phyloP scores from a whole-genome alignment of 2,797 vertebrate species.

The Moxostoma hubbsi region DNA sequence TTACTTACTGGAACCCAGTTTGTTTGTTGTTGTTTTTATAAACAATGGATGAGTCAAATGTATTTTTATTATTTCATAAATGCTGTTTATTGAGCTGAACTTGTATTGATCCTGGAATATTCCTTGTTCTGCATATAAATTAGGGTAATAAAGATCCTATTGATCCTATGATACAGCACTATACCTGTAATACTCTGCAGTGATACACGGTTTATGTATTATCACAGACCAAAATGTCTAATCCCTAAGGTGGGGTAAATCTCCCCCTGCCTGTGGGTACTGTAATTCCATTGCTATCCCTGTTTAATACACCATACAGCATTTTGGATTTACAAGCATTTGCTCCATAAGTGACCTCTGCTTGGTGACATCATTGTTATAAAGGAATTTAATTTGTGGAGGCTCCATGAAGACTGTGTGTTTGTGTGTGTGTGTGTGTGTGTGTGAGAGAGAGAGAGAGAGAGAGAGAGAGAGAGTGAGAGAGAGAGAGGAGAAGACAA shows the following conservation, averaged over 20 bases:
- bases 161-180: conserved; percentile 17
- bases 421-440: conserved; percentile 48
- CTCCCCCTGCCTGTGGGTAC: conserved; percentile 55
- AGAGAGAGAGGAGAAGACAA: conserved; percentile 36
- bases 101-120: background rate
- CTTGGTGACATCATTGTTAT: conserved; percentile 60
- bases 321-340: conserved; percentile 69
- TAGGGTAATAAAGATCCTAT: background rate
- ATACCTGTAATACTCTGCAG: conserved; percentile 29
- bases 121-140: background rate
- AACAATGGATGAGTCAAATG: background rate
- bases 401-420: conserved; percentile 62
- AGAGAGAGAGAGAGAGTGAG: conserved; percentile 47
- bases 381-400: conserved; percentile 63
- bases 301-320: conserved; percentile 51
- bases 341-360: conserved; percentile 67
- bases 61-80: background rate
- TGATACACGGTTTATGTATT: conserved; percentile 53
- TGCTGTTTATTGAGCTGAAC: no score
- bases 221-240: conserved; percentile 56
- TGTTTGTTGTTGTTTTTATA: no score
- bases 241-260: conserved; percentile 52
- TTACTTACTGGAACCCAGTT: no score
- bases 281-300: conserved; percentile 49
- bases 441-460: conserved; percentile 48